Base-by-base conservation (phyloP, 2,888 invertebrate genomes). In the Galerucella pusilla region DNA sequence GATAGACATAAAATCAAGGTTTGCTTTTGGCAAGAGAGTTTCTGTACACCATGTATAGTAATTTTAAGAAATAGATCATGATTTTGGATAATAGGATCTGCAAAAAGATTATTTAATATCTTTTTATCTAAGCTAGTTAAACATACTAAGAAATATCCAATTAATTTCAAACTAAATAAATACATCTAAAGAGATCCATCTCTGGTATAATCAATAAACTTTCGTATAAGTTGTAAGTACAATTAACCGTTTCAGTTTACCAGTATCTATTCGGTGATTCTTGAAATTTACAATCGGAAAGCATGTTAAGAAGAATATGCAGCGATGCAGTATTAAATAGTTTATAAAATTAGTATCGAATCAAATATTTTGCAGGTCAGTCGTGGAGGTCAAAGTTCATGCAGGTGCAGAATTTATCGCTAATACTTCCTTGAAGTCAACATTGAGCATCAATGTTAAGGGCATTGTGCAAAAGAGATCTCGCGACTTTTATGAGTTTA, bases 341-440 rank as follows among this genome's bases (percentile, higher is more conserved):
- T 67, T 68, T 72, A 64, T 69, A 49, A 63, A 64, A 65, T 71
- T 72, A 68, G 75, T 57, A 65, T 68, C 71, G 75, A 75, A 71
- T 75, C 68, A 75, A 72, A 75, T 72, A 68, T 72, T 75, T 75
- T 54, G 68, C 75, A 75, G 75, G 75, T 75, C 75, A 75, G 72
- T 72, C 75, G 75, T 63, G 67, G 68, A 72, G 75, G 75, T 75
- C 75, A 75, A 75, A 75, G 75, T 72, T 72, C 75, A 75, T 68
- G 63, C 75, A 72, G 75, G 72, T 72, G 75, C 57, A 57, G 57
- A 57, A 57, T 57, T 57, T 72, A 75, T 65, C 64, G 66, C 68
- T 49, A 63, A 64, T 64, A 54, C 54, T 57, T 49, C 20, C 57
- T 20, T 57, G 57, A 57, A 52, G 57, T 57, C 57, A 57, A 20